These are phyloP conservation scores for Stigmatopora nigra DNA, from an alignment of 2,113 vertebrate species.

Conservation along the genomic window DNA sequence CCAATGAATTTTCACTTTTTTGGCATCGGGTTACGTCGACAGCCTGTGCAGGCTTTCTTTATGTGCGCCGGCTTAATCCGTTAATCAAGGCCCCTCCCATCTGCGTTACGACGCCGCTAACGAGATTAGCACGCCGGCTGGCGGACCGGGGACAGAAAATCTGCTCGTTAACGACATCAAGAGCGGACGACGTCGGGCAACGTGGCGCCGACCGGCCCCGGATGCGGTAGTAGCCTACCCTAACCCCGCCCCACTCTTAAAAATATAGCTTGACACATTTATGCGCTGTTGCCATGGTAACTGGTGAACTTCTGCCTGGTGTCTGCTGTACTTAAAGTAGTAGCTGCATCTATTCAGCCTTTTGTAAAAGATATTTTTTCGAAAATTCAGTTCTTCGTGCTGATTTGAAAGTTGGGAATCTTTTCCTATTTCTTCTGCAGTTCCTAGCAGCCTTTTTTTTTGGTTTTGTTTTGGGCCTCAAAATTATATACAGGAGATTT, in stretches of 20 bases:
- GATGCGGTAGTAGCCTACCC: constrained; percentile 21
- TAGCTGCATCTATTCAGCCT: no score
- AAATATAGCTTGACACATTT: constrained; percentile 32
- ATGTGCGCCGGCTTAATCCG: constrained; percentile 47
- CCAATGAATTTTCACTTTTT: background rate
- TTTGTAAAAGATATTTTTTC: no score
- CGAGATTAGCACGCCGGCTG: constrained; percentile 54
- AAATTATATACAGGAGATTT: no score
- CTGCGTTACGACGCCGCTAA: constrained; percentile 44
- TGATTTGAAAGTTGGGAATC: no score
- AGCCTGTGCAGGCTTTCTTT: constrained; percentile 16
- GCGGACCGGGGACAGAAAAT: constrained; percentile 14
- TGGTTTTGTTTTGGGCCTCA: no score
- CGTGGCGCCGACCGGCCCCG: background rate
- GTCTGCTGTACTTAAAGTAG: constrained; percentile 56
- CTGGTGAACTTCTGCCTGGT: constrained; percentile 54
- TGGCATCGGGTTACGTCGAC: constrained; percentile 2
- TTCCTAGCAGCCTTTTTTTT: no score
- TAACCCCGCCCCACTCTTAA: constrained; percentile 41
- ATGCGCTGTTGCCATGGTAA: constrained; percentile 57
- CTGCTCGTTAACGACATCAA: constrained; percentile 19
- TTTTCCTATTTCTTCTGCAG: no score
- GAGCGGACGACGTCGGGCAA: constrained; percentile 1
- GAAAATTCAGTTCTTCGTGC: no score
- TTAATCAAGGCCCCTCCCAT: constrained; percentile 45